phyloP scores from a whole-genome alignment of 2,797 vertebrate genomes.

The Lycodopsis pacificus region DNA sequence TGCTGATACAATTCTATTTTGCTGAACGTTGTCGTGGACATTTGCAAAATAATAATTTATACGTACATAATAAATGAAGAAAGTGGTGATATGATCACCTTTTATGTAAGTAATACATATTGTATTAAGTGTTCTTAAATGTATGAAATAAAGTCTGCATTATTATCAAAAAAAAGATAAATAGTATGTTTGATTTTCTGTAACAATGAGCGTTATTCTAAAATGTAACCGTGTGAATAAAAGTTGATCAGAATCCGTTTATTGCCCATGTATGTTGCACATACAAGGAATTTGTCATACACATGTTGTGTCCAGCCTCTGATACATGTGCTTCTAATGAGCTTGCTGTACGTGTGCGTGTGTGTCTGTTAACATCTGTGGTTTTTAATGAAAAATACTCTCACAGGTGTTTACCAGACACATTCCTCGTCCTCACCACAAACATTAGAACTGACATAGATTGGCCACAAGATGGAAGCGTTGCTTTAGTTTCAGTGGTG shows the following conservation, averaged over 20 bases:
- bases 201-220: background rate
- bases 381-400: background rate
- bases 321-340: background rate
- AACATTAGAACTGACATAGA: background rate
- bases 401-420: constrained; percentile 4
- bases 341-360: background rate
- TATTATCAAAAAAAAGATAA: constrained; percentile 23
- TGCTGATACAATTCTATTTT: background rate
- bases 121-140: constrained; percentile 47
- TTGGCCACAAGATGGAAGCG: constrained; percentile 71
- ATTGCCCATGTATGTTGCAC: too few relatives aligned
- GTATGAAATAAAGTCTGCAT: constrained; percentile 15
- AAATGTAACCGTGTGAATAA: background rate
- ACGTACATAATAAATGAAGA: background rate
- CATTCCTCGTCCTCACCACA: background rate
- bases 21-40: constrained; percentile 7
- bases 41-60: constrained; percentile 20
- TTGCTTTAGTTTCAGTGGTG: constrained; percentile 31
- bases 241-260: background rate
- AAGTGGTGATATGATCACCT: constrained; percentile 37
- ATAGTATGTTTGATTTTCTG: constrained; percentile 7
- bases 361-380: constrained; percentile 1
- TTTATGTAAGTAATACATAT: constrained; percentile 51
- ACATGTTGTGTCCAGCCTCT: background rate
- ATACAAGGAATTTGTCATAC: background rate